These are phyloP conservation scores for Heliornis fulica DNA, from an alignment of 2,113 vertebrate species.

Conservation along the genomic window DNA sequence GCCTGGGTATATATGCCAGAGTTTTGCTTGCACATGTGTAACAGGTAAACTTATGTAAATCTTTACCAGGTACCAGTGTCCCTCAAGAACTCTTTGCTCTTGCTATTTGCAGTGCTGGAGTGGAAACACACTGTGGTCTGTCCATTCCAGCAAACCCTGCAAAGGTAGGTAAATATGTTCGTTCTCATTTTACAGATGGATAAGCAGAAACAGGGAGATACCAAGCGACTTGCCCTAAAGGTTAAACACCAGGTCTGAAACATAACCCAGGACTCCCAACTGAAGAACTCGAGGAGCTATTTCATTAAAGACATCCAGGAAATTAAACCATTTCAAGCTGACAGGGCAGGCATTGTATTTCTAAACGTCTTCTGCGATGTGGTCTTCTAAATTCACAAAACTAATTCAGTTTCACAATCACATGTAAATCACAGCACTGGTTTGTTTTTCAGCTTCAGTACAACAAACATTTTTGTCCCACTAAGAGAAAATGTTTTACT, in stretches of 20 bases:
- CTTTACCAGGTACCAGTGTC: neutral
- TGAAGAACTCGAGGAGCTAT: neutral
- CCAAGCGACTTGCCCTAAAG: slow-evolving; percentile 44
- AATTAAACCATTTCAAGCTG: neutral
- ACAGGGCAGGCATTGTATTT: neutral
- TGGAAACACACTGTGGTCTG: neutral
- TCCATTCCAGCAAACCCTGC: neutral
- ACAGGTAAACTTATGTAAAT: neutral
- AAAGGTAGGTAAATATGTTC: slow-evolving; percentile 45
- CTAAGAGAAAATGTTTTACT: neutral
- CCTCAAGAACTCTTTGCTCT: slow-evolving; percentile 31
- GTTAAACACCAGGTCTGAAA: slow-evolving; percentile 50
- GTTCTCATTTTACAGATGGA: slow-evolving; percentile 57
- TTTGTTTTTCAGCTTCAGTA: neutral
- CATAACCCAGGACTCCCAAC: neutral
- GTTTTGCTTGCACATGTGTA: neutral
- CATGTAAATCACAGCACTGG: neutral
- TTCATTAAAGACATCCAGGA: slow-evolving; percentile 17
- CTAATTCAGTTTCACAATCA: neutral
- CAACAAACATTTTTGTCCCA: neutral
- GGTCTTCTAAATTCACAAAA: neutral
- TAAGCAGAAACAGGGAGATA: slow-evolving; percentile 55
- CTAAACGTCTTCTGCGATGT: neutral
- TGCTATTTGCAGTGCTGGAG: neutral
- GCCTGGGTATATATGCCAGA: neutral